A percentile compares a stretch with the other conserved stretches of the same genome.
Evolutionary conservation across 1,140 invertebrate species (phyloP).

Genomic region (Bemisia tabaci): DNA sequence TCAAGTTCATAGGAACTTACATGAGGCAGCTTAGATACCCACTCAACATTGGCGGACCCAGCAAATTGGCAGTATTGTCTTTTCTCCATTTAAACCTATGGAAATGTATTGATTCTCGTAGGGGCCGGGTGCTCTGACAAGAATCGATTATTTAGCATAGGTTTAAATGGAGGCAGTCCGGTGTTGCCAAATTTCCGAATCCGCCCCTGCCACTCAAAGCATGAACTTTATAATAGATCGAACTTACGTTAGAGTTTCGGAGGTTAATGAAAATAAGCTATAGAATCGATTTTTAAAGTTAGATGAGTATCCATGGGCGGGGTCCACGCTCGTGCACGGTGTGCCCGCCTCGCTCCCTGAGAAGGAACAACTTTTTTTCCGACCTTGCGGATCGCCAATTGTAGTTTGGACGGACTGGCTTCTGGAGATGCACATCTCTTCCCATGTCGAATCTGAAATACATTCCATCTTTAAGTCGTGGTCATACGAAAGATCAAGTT

Average conservation of each 20-base stretch:
- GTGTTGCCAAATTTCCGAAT: too few species aligned
- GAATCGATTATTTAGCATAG: neutral
- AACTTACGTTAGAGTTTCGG: neutral
- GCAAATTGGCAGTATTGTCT: too few species aligned
- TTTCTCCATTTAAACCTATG: neutral
- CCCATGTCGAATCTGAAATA: neutral
- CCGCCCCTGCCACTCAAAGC: too few species aligned
- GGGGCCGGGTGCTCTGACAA: neutral
- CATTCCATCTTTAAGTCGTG: too few species aligned
- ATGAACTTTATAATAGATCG: too few species aligned
- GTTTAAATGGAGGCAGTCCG: neutral
- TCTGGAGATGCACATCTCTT: neutral
- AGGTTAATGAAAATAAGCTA: neutral
- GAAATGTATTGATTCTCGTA: neutral
- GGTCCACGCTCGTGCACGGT: neutral
- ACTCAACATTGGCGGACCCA: too few species aligned
- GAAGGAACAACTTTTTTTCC: neutral
- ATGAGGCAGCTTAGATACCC: too few species aligned
- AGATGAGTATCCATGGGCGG: neutral
- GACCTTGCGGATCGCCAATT: neutral
- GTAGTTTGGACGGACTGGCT: neutral
- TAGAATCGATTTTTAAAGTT: neutral
- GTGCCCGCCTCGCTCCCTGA: neutral
- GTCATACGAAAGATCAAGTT: too few species aligned
- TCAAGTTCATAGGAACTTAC: too few species aligned